These are phyloP conservation scores for Menura novaehollandiae DNA, from an alignment of 2,113 vertebrate species.

Conservation along the genomic window DNA sequence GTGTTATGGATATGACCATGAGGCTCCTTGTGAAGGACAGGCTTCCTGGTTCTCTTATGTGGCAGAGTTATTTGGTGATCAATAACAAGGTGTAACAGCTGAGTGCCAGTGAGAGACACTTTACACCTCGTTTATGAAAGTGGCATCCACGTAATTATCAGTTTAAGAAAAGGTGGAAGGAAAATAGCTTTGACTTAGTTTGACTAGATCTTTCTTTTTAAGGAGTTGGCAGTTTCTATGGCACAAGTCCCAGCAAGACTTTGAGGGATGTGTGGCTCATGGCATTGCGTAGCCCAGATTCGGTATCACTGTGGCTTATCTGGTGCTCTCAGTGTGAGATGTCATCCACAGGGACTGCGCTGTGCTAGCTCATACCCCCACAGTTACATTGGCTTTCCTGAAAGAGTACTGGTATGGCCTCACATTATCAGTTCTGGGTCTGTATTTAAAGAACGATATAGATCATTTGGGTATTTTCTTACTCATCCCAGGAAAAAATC, in stretches of 20 bases:
- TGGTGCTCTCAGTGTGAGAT: background rate
- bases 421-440: background rate
- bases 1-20: fast-evolving
- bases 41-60: background rate
- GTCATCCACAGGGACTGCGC: fast-evolving
- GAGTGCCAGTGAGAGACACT: background rate
- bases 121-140: background rate
- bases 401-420: background rate
- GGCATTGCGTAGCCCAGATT: background rate
- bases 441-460: background rate
- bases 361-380: background rate
- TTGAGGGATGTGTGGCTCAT: fast-evolving
- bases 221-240: background rate
- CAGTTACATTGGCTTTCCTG: background rate
- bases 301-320: fast-evolving
- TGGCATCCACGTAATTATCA: background rate
- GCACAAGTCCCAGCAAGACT: background rate
- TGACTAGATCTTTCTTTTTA: background rate
- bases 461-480: background rate
- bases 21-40: background rate
- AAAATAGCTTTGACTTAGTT: background rate
- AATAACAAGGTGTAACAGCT: background rate
- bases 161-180: background rate
- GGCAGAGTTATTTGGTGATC: background rate
- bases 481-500: background rate